Base-by-base conservation (phyloP, 2,797 vertebrate genomes). In the Triplophysa bombifrons region DNA sequence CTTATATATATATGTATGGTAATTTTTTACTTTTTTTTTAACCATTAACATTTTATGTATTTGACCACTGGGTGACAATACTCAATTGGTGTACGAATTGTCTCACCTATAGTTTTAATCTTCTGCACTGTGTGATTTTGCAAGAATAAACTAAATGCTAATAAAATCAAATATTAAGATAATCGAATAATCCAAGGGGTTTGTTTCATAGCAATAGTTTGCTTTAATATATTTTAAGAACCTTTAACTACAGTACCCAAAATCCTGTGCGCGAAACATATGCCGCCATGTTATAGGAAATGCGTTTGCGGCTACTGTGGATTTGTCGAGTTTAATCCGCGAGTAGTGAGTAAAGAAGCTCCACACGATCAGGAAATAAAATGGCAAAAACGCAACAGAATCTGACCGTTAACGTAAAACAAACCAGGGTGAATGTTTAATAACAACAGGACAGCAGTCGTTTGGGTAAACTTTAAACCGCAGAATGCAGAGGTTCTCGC, bases 271-370 rank as follows among this genome's bases (percentile, higher is more conserved):
- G 83, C 1, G 22, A 74, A 46, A 20, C 68, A 72, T 9, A 51
- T 41, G 70, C 81, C 87, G 90, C 90, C 92, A 85, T 92, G 91
- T 92, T 92, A 90, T 91, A 94, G 92, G 93, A 93, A 93, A 94
- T 93, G 92, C 91, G 88, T 53, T 91, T 88, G 88, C 80, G 88
- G 80, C 16, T 2, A 2, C 41, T 41, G 38, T 79, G 91, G 93
- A 93, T 27, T 27, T 93, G 27, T 94, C 93, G 77, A 85, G 86
- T 92, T 91, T 94, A 94, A 94, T 94, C 93, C 90, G 86, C 89
- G 89, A 82, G 91, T 86, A 80, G 74, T 44, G 86, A 86, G 88
- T 89, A 89, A 86, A 89, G 85, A 86, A 88, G 89, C 88, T 10
- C 2, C 16, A 85, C 20, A 14, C 1, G 12, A 20, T 90, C 89